Evolutionary conservation across 2,888 invertebrate genomes (phyloP), one percentile per base, ranked within the genome.

Genomic region (Chrysolina haemoptera): DNA sequence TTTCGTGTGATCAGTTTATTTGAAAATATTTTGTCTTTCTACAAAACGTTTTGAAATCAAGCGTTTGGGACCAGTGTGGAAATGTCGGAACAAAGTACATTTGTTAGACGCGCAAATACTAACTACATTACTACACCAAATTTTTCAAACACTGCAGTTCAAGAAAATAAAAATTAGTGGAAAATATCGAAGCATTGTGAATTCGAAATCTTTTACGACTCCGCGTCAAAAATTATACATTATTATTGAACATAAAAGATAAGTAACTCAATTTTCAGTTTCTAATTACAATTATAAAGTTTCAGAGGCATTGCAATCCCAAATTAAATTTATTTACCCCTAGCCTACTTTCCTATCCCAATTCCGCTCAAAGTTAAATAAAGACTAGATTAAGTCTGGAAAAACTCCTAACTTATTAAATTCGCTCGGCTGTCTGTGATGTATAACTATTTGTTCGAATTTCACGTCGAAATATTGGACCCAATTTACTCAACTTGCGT

Each of bases 121-220:
- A n/a, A n/a, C n/a, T n/a, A n/a, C n/a, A n/a, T n/a, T n/a, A 68
- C 62, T 62, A 22, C 27, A 27, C 27, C 27, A 27, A 27, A 27
- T 1, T 1, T 27, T 27, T 27, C 27, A 27, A 27, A 27, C 27
- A 27, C 2, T 27, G 27, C 27, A 27, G 27, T 27, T 3, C 27
- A 27, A 27, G 27, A 3, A 27, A 27, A 27, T 27, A 5, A 27
- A 27, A 3, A 27, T 27, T 27, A 5, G 5, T 27, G 27, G 5
- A 5, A 27, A 27, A 27, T 27, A 27, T 3, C 27, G 27, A 27
- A 3, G 1, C 27, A 27, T 27, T 27, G 2, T 27, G 27, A 27
- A 27, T 27, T 27, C 27, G 5, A 27, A 27, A 27, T 27, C 5
- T 27, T 27, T 1, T 27, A 27, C 2, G 27, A 27, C 27, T 5